Conservation (phyloP, 1,140 invertebrate species). For the Drosophila miranda region DNA sequence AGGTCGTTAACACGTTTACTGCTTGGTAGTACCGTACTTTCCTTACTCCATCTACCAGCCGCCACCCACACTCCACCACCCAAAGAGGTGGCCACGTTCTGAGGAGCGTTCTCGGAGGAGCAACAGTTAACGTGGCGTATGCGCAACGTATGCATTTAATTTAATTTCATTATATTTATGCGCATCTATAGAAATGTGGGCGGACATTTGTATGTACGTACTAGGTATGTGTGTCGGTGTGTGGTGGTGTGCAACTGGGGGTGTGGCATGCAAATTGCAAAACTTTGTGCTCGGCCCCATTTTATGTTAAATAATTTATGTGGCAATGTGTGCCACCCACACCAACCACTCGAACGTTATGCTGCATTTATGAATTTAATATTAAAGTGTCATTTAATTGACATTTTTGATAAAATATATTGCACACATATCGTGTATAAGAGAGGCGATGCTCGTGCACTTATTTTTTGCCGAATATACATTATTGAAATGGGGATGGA, state of each 20-base stretch:
- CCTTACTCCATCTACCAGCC: background rate
- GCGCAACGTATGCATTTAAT: conserved; percentile 80
- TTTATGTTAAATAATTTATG: conserved; percentile 77
- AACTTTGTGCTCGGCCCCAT: conserved; percentile 63
- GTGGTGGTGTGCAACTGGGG: background rate
- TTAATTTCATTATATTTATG: conserved; percentile 81
- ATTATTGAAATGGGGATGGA: conserved; percentile 40
- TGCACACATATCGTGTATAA: conserved; percentile 11
- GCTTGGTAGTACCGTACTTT: background rate
- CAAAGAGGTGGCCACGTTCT: background rate
- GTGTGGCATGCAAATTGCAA: conserved; percentile 68
- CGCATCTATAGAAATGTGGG: conserved; percentile 68
- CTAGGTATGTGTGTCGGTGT: background rate
- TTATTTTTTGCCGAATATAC: conserved; percentile 46
- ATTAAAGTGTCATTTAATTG: conserved; percentile 79
- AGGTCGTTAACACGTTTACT: conserved; percentile 75
- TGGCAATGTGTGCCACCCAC: conserved; percentile 40
- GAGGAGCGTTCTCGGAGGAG: conserved; percentile 39
- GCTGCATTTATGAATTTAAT: conserved; percentile 77
- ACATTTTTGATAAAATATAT: conserved; percentile 47
- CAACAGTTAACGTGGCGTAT: conserved; percentile 80
- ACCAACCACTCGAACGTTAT: no score
- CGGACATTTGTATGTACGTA: background rate
- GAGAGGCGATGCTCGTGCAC: conserved; percentile 14
- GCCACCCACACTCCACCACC: background rate